Evolutionary conservation across 37 sponge, comb jelly and placozoan genomes (phyloP), one percentile per base, ranked within the genome.

Genomic region (Aplysina aerophoba): DNA sequence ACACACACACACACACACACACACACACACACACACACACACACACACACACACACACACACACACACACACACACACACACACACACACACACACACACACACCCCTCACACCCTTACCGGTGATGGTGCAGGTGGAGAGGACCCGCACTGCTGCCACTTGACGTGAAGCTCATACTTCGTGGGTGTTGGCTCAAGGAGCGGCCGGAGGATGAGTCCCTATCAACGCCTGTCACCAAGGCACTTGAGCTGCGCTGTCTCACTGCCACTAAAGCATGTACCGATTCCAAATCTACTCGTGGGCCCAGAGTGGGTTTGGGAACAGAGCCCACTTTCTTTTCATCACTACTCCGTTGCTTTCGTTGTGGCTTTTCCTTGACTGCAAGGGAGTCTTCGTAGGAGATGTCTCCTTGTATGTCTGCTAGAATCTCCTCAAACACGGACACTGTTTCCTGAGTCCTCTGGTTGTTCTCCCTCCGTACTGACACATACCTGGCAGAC

Each of bases 341-440:
- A 35, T 12, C 3, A 17, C 0, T 15, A 8, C 15, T 50, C 31
- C 22, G 15, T 28, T 81, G 62, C 57, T 39, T 79, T 40, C 19
- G 1, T 17, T 50, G 19, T 44, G 55, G 5, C 56, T 25, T 79
- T 3, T 40, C 80, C 8, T 53, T 36, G 1, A 79, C 30, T 5
- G 55, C 62, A 6, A 15, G 58, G 21, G 73, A 73, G 28, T 59
- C 79, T 4, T 22, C 31, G 25, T 31, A 53, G 20, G 78, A 25
- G 5, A 40, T 40, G 54, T 75, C 78, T 14, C 78, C 78, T 59
- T 72, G 68, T n/a, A 91, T 53, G 21, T 89, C 79, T 0, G 84
- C 54, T 4, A 93, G 36, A 81, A 89, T 80, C 36, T 84, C 85
- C 25, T 93, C 82, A 38, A 93, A 87, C 59, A 89, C 83, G 59